A percentile compares a stretch with the other conserved stretches of the same genome.
Conservation (phyloP, 2,888 invertebrate species). For the Phengaris arion region DNA sequence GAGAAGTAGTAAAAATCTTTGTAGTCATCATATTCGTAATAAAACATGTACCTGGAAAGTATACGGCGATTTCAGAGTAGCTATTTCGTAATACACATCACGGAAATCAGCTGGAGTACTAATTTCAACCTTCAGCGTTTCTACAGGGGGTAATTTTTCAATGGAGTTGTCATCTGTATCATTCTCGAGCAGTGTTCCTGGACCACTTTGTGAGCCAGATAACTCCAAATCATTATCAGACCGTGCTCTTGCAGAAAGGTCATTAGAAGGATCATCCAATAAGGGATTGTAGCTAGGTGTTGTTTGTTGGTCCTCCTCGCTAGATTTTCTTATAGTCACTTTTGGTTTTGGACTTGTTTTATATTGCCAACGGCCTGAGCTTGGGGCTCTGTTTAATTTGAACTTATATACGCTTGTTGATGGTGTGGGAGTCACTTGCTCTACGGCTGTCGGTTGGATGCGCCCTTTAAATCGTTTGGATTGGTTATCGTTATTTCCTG, state of each 20-base stretch:
- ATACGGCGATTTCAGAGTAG: conserved; percentile 93
- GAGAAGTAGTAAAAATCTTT: not conserved
- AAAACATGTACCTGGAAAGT: conserved; percentile 86
- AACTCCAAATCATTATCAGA: conserved; percentile 85
- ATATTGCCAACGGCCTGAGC: conserved; percentile 94
- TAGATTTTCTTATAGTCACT: conserved; percentile 87
- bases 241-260: conserved; percentile 77
- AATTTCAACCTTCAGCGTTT: conserved; percentile 92
- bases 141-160: conserved; percentile 82
- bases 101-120: conserved; percentile 92
- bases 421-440: conserved; percentile 69
- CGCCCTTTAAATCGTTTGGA: conserved; percentile 85
- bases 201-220: conserved; percentile 83
- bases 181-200: conserved; percentile 80
- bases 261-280: conserved; percentile 70
- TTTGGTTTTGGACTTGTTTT: conserved; percentile 93
- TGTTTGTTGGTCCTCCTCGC: conserved; percentile 75
- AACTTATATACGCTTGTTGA: conserved; percentile 87
- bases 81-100: conserved; percentile 93
- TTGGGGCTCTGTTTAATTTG: conserved; percentile 89
- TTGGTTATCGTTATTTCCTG: conserved; percentile 64
- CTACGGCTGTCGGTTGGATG: conserved; percentile 77
- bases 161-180: conserved; percentile 83
- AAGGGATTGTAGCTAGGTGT: conserved; percentile 69
- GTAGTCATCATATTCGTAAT: not conserved